Evolutionary conservation across 2,888 invertebrate genomes (phyloP), one percentile per base, ranked within the genome.

Genomic region (Blastobasis adustella): DNA sequence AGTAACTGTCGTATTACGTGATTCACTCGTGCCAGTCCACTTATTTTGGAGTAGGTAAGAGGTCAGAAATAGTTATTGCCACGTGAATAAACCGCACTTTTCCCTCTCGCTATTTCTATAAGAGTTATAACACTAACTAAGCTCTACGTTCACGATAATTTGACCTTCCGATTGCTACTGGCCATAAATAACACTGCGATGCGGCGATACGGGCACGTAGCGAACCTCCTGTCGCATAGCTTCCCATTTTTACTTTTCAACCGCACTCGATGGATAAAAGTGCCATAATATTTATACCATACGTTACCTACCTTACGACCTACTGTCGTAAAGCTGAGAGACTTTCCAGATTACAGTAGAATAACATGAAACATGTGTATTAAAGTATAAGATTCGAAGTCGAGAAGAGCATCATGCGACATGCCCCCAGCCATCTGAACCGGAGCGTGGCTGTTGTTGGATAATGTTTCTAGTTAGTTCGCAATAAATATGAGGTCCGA

Each of bases 271-370:
- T 73, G 81, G 79, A 85, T 86, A 86, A 85, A 85, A 83, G 76
- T 85, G 85, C 85, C 86, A 85, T 84, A 87, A 87, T 85, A 85
- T 86, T 84, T 86, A 85, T 79, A 76, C 77, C 73, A 85, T 88
- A 86, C 84, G 66, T 85, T 81, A 76, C 69, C 73, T 77, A 84
- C 82, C 82, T 86, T 86, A 87, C 83, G 81, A 79, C 76, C 80
- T 73, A 73, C 67, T 70, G 73, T 78, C 79, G 75, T 85, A 83
- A 85, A 82, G 68, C 76, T 79, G 77, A 80, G 69, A 64, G 62
- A 76, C 76, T 82, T 79, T 82, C 79, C 77, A 79, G 69, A 69
- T 58, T 56, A 52, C 57, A 53, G 56, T 55, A 58, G 57, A 59
- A 65, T 66, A 77, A 73, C 71, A 72, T 71, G 65, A 72, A 65